Conservation (phyloP, 2,797 vertebrate genomes). For the Jordanella pulchra region DNA sequence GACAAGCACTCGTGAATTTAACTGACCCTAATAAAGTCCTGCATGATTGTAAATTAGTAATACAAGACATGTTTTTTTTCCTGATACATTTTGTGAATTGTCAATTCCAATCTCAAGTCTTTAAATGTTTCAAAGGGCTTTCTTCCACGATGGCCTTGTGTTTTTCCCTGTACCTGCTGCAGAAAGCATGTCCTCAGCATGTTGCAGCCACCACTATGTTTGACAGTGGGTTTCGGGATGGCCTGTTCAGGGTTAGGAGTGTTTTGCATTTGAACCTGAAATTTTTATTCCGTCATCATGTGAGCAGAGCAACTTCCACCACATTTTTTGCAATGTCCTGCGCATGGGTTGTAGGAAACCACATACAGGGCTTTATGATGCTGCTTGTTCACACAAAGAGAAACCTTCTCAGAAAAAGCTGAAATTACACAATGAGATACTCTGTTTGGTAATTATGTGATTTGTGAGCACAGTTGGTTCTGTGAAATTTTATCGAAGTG, state of each 20-base stretch:
- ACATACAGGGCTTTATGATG: neutral
- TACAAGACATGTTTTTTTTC: neutral
- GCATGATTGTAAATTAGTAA: neutral
- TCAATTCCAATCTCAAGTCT: neutral
- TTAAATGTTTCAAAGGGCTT: neutral
- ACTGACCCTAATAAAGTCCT: neutral
- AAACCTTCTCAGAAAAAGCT: neutral
- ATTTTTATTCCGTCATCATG: neutral
- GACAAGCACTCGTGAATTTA: neutral
- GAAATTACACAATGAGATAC: neutral
- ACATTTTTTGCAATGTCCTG: neutral
- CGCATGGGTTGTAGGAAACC: neutral
- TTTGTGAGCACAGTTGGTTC: neutral
- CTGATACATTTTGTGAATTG: neutral
- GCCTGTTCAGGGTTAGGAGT: neutral
- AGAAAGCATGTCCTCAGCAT: neutral
- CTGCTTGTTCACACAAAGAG: neutral
- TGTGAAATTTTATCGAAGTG: neutral
- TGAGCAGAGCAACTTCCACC: neutral
- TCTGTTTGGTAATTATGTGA: neutral
- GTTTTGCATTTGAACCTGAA: neutral
- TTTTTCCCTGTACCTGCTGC: neutral
- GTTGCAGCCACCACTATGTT: neutral
- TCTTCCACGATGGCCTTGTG: neutral
- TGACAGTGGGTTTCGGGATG: neutral